Evolutionary conservation across 2,797 vertebrate genomes (phyloP), one percentile per base, ranked within the genome.

Genomic region (Typhlichthys subterraneus): DNA sequence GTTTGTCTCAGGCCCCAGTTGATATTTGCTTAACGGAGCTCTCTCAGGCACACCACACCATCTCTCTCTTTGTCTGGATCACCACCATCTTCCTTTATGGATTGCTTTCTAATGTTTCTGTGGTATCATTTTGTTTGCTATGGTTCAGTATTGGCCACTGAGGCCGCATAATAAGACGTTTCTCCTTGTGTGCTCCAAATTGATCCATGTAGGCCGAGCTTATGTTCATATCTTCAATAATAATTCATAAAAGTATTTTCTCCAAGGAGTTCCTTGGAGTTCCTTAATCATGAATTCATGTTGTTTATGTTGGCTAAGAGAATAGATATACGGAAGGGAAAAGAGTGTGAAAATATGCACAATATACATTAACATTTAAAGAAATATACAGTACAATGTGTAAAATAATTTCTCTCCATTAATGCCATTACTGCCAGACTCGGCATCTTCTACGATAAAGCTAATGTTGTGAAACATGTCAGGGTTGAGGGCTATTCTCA

Each of bases 151-250:
- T 71, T 67, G 47, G 67, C 88, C 90, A 84, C 85, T 58, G 48
- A 82, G 80, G 80, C 75, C 67, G 75, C 77, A 76, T 75, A 84
- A 80, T 82, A 65, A 65, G 63, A 59, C 61, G 78, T 84, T 68
- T 85, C 72, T 83, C 73, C 79, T 85, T 85, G 83, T 86, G 72
- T 88, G 85, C 86, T 85, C 77, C 76, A 87, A 87, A 91, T 88
- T 90, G 84, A 87, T 87, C 85, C 52, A 48, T 73, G 73, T 69
- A 75, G 73, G 75, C 59, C 61, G 7, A 1, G 53, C 45, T 6
- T 17, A n/a, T 42, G n/a, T 33, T 51, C 67, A 73, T 58, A 61
- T 76, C 57, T 76, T 89, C 62, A 85, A 86, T 91, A 80, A 91
- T 90, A 80, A 91, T 90, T 89, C 79, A 85, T 82, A 48, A 64